phyloP scores from a whole-genome alignment of 2,888 invertebrate species.

The Cantharis rufa region DNA sequence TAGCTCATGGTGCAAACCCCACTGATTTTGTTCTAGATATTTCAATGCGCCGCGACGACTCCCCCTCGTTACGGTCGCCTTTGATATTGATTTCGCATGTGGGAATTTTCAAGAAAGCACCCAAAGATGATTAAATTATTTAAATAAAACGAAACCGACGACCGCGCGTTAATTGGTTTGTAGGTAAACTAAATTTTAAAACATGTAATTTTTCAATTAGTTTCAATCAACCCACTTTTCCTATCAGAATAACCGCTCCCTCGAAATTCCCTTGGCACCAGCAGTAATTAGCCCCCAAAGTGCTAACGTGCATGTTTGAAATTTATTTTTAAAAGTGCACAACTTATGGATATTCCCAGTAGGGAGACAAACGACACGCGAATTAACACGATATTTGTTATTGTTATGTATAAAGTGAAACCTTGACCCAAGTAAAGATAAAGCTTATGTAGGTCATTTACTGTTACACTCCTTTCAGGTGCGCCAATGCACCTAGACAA shows the following conservation, averaged over 20 bases:
- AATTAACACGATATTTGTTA: neutral
- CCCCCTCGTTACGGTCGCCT: neutral
- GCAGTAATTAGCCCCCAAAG: neutral
- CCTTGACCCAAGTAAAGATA: constrained; percentile 33
- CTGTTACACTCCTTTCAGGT: constrained; percentile 33
- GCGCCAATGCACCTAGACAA: constrained; percentile 19
- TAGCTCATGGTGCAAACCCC: constrained; percentile 14
- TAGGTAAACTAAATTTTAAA: neutral
- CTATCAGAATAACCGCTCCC: neutral
- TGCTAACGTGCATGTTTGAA: neutral
- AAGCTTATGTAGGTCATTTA: constrained; percentile 32
- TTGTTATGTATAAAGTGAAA: constrained; percentile 1
- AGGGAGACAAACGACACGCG: neutral
- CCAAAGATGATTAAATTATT: neutral
- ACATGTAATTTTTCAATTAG: neutral
- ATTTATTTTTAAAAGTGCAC: neutral
- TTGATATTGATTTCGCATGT: neutral
- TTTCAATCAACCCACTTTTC: neutral
- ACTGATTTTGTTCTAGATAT: constrained; percentile 9
- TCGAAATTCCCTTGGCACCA: neutral
- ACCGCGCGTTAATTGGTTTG: neutral
- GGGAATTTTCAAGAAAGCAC: neutral
- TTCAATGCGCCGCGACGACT: constrained; percentile 13
- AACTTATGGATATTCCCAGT: neutral
- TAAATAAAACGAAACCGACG: neutral